phyloP scores from a whole-genome alignment of 2,888 invertebrate genomes.

The Heliconius hortense region DNA sequence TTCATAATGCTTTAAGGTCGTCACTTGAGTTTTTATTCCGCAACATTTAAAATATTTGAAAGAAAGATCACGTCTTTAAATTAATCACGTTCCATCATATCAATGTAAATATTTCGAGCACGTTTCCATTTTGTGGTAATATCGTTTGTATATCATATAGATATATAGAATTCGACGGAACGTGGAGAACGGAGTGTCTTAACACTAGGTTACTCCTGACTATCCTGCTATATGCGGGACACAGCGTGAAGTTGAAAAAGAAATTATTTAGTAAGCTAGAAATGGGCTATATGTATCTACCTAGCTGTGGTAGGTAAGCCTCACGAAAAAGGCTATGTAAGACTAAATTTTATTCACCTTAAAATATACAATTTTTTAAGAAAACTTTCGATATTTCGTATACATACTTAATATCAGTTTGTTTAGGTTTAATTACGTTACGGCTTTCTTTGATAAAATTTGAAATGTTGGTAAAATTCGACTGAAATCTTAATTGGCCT shows the following conservation, averaged over 20 bases:
- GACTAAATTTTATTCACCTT: not conserved
- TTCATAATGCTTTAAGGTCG: conserved; percentile 44
- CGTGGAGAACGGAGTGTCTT: too few species aligned
- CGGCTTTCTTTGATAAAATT: conserved; percentile 15
- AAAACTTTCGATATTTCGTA: too few species aligned
- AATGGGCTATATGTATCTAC: too few species aligned
- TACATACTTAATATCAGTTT: not conserved
- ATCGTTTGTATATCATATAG: not conserved
- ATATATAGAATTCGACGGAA: not conserved
- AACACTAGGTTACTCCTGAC: too few species aligned
- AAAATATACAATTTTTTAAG: too few species aligned
- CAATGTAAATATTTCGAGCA: conserved; percentile 42
- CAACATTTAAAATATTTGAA: conserved; percentile 44
- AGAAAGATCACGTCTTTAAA: conserved; percentile 49
- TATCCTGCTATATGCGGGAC: too few species aligned
- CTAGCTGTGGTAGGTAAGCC: too few species aligned
- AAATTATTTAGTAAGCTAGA: too few species aligned
- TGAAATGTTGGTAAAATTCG: conserved; percentile 23
- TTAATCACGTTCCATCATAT: conserved; percentile 47
- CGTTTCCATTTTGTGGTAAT: conserved; percentile 42
- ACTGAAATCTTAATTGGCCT: conserved; percentile 35
- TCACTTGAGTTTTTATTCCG: conserved; percentile 43
- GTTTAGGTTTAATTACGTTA: not conserved
- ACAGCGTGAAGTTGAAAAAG: too few species aligned
- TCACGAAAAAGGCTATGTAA: too few species aligned